Evolutionary conservation across 2,888 invertebrate genomes (phyloP), one percentile per base, ranked within the genome.

Genomic region (Apoda limacodes): DNA sequence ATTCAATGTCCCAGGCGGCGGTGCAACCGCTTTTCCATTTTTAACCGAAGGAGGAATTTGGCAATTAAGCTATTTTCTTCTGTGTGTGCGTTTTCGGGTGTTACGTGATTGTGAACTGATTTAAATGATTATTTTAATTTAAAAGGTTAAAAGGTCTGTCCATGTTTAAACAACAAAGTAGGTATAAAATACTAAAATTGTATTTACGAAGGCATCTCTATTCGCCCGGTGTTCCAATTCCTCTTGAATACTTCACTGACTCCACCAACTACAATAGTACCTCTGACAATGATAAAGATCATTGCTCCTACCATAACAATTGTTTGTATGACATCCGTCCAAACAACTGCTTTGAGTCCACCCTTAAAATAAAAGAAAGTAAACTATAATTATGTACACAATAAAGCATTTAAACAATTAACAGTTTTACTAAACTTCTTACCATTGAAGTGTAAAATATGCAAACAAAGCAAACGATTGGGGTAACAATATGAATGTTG

Each of bases 401-500:
- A 20, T 15, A 13, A 22, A 9, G 12, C 14, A 27, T 12, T 20
- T 25, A 24, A 7, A 14, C 14, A 20, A 5, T 22, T 4, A 20
- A 43, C 85, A n/a, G n/a, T n/a, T n/a, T n/a, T n/a, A n/a, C n/a
- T n/a, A n/a, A n/a, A n/a, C n/a, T n/a, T n/a, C n/a, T 78, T 68
- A 89, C 89, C 66, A 90, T 82, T 35, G 88, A 86, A 0, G 92
- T 92, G 52, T 92, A 91, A 59, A 91, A 88, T 52, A 90, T 92
- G 56, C 91, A 91, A 13, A 92, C 88, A 9, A 86, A 55, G 40
- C 90, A 90, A 3, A 90, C 89, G 10, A 90, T 75, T 1, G 89
- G 85, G 2, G 90, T 88, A 1, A 90, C 83, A 13, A 88, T 80
- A 54, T 90, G 91, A 23, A 90, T 84, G 47, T 88, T 88, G 1